phyloP scores from a whole-genome alignment of 2,888 invertebrate species.

The Xanthia icteritia region DNA sequence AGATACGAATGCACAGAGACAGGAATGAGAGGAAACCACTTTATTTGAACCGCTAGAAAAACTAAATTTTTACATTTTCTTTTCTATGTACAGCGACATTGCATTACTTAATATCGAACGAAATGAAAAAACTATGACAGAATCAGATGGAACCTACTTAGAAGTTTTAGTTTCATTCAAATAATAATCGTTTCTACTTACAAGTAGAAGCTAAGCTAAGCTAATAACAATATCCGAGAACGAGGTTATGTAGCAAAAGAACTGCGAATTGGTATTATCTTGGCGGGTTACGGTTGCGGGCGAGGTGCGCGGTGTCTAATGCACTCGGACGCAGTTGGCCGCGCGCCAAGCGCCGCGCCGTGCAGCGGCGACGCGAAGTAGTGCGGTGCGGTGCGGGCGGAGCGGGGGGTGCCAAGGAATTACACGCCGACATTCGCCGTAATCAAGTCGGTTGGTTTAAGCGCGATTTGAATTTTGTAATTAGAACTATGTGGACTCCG shows the following conservation, averaged over 20 bases:
- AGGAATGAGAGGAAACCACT: constrained; percentile 45
- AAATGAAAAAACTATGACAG: constrained; percentile 28
- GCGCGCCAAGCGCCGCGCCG: constrained; percentile 41
- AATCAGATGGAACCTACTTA: constrained; percentile 7
- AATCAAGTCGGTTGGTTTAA: constrained; percentile 72
- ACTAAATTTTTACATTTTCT: constrained; percentile 32
- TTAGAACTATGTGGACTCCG: constrained; percentile 69
- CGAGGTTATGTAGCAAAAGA: constrained; percentile 45
- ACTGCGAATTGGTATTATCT: constrained; percentile 53
- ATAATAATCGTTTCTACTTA: constrained; percentile 43
- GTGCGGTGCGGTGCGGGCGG: constrained; percentile 13
- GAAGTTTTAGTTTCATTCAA: constrained; percentile 40
- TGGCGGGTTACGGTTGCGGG: constrained; percentile 27
- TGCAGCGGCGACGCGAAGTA: constrained; percentile 15
- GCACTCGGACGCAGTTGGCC: constrained; percentile 56
- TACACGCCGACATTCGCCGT: constrained; percentile 68
- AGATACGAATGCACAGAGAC: constrained; percentile 43
- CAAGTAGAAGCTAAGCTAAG: constrained; percentile 28
- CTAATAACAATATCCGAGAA: constrained; percentile 44
- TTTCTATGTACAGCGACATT: constrained; percentile 35
- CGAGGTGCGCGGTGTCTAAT: constrained; percentile 47
- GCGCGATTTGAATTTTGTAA: constrained; percentile 74
- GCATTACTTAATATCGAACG: constrained; percentile 29
- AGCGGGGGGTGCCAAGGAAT: constrained; percentile 63
- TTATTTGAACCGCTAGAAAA: constrained; percentile 45